A percentile compares a stretch with the other conserved stretches of the same genome.
Conservation (phyloP, 2,113 vertebrate species). For the Cryptotis parvus region DNA sequence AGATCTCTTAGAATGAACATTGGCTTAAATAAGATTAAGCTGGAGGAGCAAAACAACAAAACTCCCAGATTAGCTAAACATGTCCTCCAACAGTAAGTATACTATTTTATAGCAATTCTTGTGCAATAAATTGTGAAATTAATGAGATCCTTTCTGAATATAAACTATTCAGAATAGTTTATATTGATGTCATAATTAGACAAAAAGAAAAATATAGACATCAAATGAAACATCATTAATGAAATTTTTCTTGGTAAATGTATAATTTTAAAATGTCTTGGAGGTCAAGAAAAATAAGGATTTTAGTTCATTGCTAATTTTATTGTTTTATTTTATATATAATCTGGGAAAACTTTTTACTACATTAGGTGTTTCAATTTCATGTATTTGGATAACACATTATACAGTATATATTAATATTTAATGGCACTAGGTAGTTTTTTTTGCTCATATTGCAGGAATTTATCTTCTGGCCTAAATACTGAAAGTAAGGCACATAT, state of each 20-base stretch:
- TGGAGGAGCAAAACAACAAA: too few species aligned
- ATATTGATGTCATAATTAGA: neutral
- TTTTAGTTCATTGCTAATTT: too few species aligned
- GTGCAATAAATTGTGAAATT: neutral
- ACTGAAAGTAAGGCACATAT: neutral
- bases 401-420: neutral
- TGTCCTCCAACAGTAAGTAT: too few species aligned
- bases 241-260: neutral
- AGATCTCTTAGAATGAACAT: too few species aligned
- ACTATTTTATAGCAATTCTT: neutral
- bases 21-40: too few species aligned
- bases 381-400: neutral
- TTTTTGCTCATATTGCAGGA: neutral
- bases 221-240: neutral
- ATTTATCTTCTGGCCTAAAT: neutral
- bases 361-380: neutral
- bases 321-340: too few species aligned
- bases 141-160: neutral
- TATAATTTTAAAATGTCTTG: neutral
- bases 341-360: too few species aligned
- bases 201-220: neutral
- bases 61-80: too few species aligned
- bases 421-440: neutral
- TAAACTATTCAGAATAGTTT: neutral
- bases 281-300: neutral